A percentile compares a stretch with the other conserved stretches of the same genome.
phyloP scores from a whole-genome alignment of 1,140 invertebrate genomes.

The Drosophila saltans region DNA sequence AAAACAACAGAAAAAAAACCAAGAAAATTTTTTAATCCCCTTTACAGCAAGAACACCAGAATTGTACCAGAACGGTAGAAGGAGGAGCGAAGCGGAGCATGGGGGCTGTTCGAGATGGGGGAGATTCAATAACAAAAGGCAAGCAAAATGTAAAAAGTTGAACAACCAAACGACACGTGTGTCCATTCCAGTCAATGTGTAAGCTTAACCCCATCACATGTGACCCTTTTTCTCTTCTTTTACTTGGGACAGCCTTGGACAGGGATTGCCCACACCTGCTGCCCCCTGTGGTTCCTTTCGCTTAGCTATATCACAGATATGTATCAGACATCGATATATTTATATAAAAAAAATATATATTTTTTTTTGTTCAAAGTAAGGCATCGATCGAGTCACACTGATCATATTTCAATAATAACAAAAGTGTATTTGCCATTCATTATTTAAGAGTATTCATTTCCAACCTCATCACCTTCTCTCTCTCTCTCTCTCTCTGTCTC shows the following conservation, averaged over 20 bases:
- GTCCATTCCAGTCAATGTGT: conserved; percentile 35
- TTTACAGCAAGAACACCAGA: not conserved
- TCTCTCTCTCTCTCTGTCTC: not conserved
- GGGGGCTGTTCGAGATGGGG: not conserved
- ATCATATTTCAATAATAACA: not conserved
- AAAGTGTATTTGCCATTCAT: not conserved
- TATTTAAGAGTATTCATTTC: conserved; percentile 2
- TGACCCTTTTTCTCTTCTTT: not conserved
- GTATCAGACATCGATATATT: too few species aligned
- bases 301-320: too few species aligned
- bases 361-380: too few species aligned
- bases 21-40: not conserved
- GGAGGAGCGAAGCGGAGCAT: not conserved
- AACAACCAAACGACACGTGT: conserved; percentile 50
- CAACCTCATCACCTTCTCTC: not conserved
- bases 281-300: not conserved
- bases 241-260: not conserved
- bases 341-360: too few species aligned
- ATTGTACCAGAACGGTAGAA: conserved; percentile 1
- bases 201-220: conserved; percentile 9
- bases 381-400: not conserved
- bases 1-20: not conserved
- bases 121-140: conserved; percentile 44
- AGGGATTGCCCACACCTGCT: not conserved
- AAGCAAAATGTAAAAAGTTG: conserved; percentile 32